Conservation (phyloP, 2,113 vertebrate genomes). For the Microcebus ravelobensis region DNA sequence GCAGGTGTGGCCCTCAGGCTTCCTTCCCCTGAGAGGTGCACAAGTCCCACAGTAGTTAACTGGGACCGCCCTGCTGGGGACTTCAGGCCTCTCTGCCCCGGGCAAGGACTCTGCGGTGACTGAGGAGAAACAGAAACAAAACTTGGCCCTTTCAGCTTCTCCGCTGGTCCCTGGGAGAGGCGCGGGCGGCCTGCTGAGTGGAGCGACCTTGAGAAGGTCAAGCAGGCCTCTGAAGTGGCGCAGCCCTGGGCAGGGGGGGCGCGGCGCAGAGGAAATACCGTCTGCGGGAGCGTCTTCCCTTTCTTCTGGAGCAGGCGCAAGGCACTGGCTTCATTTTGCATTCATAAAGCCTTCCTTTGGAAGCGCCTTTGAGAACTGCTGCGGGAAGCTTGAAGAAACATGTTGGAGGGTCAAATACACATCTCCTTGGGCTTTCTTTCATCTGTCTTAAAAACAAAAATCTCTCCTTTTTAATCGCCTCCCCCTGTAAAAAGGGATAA, state of each 20-base stretch:
- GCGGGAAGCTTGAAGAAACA: constrained; percentile 85
- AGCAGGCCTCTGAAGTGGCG: constrained; percentile 65
- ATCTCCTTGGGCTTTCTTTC: constrained; percentile 87
- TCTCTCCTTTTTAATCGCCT: constrained; percentile 73
- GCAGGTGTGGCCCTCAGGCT: neutral
- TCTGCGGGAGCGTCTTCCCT: constrained; percentile 82
- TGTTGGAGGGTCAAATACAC: constrained; percentile 86
- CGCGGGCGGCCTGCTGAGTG: neutral
- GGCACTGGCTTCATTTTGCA: constrained; percentile 85
- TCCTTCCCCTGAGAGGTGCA: neutral
- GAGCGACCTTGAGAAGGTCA: constrained; percentile 85
- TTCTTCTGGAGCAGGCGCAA: constrained; percentile 83
- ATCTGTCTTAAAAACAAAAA: constrained; percentile 85
- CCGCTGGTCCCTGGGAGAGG: neutral
- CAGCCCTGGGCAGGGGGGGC: neutral
- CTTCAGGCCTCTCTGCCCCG: constrained; percentile 47
- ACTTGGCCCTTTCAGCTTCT: constrained; percentile 49
- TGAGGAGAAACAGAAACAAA: constrained; percentile 64
- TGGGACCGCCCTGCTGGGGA: constrained; percentile 21
- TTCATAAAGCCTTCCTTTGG: constrained; percentile 88
- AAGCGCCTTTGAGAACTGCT: constrained; percentile 86
- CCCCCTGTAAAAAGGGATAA: constrained; percentile 81
- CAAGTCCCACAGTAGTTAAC: neutral
- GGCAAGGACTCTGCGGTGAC: neutral
- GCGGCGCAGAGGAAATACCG: constrained; percentile 81